Base-by-base conservation (phyloP, 2,888 invertebrate species). In the Stramonita haemastoma region DNA sequence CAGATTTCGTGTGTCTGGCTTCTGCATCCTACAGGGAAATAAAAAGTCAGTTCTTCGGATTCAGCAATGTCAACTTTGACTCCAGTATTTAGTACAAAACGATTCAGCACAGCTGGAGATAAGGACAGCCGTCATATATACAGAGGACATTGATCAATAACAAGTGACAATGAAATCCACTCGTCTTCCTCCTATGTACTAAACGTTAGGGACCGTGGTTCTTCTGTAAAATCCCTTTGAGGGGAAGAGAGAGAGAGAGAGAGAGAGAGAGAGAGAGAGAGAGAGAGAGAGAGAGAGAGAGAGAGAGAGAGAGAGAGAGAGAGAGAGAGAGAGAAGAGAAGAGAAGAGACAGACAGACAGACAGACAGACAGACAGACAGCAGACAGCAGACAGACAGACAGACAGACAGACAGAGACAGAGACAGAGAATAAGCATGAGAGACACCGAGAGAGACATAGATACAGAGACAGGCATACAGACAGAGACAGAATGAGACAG, bases 251-350 rank as follows among this genome's bases (percentile, higher is more conserved):
- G 70, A 70, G 70, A 70, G 70, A 70, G 70, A 70, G 70, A 70
- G 70, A 70, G 70, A 70, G 70, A 70, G 70, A 70, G 70, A 70
- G 70, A 70, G 70, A 70, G 70, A 70, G 70, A 70, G n/a, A 70
- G 70, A 70, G 70, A 70, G 70, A 70, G 70, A 70, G 70, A 70
- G 70, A 70, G 70, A 70, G 70, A 70, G 70, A 70, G 70, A 70
- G 70, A 70, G 70, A 70, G 70, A 70, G 70, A 70, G 70, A 70
- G 70, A 70, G 70, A 70, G 70, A 70, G 70, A 70, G 0, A 70
- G 19, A 70, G 4, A 70, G 70, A 70, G 4, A 70, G 70, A 70
- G 4, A 70, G 19, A 26, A 0, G 26, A 6, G 26, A 32, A 29
- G 0, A 8, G 32, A 0, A 77, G 13, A 77, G 32, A 0, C 77